Percentiles rank a stretch among this genome's conserved stretches.
Evolutionary conservation across 2,113 vertebrate genomes (phyloP).

Genomic region (Acanthisitta chloris): DNA sequence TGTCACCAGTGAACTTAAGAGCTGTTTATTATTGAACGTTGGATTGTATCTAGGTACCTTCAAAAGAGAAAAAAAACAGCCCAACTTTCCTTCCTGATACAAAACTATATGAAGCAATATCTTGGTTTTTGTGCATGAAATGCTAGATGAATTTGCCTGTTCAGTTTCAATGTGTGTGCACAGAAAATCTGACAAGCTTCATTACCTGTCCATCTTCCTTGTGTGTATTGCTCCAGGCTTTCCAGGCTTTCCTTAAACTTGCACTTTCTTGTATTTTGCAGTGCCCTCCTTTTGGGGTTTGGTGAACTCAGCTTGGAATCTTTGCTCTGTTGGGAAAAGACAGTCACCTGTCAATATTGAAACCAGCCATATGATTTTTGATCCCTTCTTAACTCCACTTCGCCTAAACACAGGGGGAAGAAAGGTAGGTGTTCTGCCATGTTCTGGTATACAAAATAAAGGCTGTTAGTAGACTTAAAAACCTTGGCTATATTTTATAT

Average conservation of each 20-base stretch:
- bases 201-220: background rate
- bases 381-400: constrained; percentile 93
- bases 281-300: constrained; percentile 99
- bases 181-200: background rate
- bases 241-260: background rate
- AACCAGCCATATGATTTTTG: constrained; percentile 99
- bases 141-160: background rate
- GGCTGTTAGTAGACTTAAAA: background rate
- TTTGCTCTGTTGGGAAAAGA: constrained; percentile 96
- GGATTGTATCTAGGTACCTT: background rate
- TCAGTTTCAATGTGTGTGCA: background rate
- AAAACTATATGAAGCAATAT: background rate
- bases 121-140: background rate
- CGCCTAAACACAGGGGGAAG: constrained; percentile 94
- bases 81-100: background rate
- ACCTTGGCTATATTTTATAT: background rate
- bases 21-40: background rate
- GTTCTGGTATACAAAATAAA: background rate
- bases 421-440: constrained; percentile 81
- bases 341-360: constrained; percentile 99
- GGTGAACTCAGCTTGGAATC: constrained; percentile 99
- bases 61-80: background rate
- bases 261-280: constrained; percentile 61
- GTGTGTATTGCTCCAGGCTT: background rate
- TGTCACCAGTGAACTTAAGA: background rate